Evolutionary conservation across 1,140 invertebrate species (phyloP).

Genomic region (Drosophila tsacasi): DNA sequence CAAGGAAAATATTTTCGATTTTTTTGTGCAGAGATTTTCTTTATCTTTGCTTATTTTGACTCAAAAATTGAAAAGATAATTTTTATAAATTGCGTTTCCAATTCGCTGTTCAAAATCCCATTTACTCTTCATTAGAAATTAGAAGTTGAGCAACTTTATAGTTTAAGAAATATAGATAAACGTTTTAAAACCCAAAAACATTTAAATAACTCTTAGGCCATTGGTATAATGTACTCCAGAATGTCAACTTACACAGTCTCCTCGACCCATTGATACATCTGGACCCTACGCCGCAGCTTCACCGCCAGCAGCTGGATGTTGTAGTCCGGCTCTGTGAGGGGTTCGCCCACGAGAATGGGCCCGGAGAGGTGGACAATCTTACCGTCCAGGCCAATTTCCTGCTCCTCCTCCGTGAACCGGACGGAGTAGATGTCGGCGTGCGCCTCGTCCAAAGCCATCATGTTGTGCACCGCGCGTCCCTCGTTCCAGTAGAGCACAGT

Average conservation of each 20-base stretch:
- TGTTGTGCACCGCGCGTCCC: constrained; percentile 89
- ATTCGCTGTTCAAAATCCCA: no score
- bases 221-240: not conserved
- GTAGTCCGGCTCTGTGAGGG: constrained; percentile 92
- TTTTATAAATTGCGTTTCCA: no score
- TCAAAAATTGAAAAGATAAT: no score
- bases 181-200: not conserved
- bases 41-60: no score
- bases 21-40: not conserved
- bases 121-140: no score
- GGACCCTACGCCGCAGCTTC: constrained; percentile 91
- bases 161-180: no score
- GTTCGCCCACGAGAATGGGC: constrained; percentile 90
- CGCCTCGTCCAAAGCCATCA: constrained; percentile 90
- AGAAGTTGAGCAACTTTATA: no score
- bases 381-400: constrained; percentile 89
- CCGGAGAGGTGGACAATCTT: constrained; percentile 92
- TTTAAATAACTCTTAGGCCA: not conserved
- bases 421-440: constrained; percentile 87
- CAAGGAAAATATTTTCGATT: not conserved
- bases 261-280: constrained; percentile 97
- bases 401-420: constrained; percentile 86
- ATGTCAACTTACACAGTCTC: constrained; percentile 86
- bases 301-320: constrained; percentile 91
- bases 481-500: constrained; percentile 91